Evolutionary conservation across 2,113 vertebrate genomes (phyloP), one percentile per base, ranked within the genome.

Genomic region (Malaclemys terrapin): DNA sequence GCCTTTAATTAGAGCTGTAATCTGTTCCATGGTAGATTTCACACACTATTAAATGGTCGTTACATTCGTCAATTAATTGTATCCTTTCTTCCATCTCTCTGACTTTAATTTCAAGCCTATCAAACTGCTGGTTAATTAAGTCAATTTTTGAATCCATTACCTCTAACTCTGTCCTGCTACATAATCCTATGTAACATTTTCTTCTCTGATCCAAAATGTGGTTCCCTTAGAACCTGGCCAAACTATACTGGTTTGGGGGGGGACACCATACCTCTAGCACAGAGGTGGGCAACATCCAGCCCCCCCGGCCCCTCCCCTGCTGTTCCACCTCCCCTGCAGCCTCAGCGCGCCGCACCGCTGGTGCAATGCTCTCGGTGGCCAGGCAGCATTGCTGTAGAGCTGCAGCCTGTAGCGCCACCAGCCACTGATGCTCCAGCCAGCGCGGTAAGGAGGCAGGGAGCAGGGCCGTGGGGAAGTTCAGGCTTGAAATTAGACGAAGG

Each of bases 1-100:
- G 80, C 53, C 29, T 94, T 88, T 91, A 95, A 91, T 96, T 95
- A 83, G 84, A 88, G 50, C 20, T 86, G 35, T 45, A 88, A 87
- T 96, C 94, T 87, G 56, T 87, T 91, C 53, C 80, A 42, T 62
- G 50, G 82, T 79, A 69, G 56, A 69, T 84, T 89, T 94, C 85
- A 94, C 57, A 49, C 10, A n/a, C 45, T 92, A 2, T 90, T 97
- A 93, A 91, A 76, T 85, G 8, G 35, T 80, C 4, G 35, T 81
- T 84, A 50, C 85, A 84, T 35, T 91, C 72, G 80, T 90, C 29
- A 90, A 20, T 93, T 95, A 95, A 85, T 91, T 82, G 54, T 78
- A 52, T 91, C 35, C 42, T 85, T 95, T 92, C 53, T 94, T 93
- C 76, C 45, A 59, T 87, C 22, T 88, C 31, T 4, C 49, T 95